A percentile compares a stretch with the other conserved stretches of the same genome.
phyloP scores from a whole-genome alignment of 2,888 invertebrate genomes.

The Nephrocerus scutellatus region DNA sequence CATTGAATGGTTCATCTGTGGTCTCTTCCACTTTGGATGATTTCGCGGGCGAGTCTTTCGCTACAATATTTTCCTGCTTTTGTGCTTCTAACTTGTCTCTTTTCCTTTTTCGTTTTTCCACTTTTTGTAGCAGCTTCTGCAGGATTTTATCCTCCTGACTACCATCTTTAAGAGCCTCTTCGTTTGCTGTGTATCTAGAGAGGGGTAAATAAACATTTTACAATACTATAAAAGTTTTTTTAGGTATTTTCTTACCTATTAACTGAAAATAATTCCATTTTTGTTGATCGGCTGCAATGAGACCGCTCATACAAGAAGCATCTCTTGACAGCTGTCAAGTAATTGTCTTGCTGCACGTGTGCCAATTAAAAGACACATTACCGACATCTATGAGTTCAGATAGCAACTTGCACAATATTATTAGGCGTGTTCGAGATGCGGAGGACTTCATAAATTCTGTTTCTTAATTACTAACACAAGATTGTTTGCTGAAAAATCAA shows the following conservation, averaged over 20 bases:
- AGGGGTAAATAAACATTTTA: conserved; percentile 1
- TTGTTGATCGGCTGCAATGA: neutral
- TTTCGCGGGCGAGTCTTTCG: neutral
- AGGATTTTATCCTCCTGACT: conserved; percentile 54
- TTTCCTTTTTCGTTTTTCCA: conserved; percentile 49
- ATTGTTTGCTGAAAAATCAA: no score
- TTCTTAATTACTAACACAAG: no score
- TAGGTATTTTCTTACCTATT: conserved; percentile 61
- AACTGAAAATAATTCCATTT: conserved; percentile 65
- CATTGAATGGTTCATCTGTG: conserved; percentile 1
- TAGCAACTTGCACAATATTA: no score
- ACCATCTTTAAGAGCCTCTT: conserved; percentile 42
- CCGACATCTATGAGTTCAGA: no score
- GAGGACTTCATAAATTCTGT: no score
- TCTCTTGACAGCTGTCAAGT: no score
- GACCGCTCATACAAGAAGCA: neutral
- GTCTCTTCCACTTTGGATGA: conserved; percentile 5
- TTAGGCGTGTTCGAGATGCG: no score
- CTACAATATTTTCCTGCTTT: conserved; percentile 24
- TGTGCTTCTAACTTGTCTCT: conserved; percentile 33
- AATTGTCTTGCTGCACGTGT: no score
- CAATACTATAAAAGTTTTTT: no score
- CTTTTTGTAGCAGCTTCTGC: conserved; percentile 54
- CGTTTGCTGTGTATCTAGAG: conserved; percentile 49
- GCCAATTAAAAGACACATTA: no score